Base-by-base conservation (phyloP, 2,888 invertebrate genomes). In the Hedya salicella region DNA sequence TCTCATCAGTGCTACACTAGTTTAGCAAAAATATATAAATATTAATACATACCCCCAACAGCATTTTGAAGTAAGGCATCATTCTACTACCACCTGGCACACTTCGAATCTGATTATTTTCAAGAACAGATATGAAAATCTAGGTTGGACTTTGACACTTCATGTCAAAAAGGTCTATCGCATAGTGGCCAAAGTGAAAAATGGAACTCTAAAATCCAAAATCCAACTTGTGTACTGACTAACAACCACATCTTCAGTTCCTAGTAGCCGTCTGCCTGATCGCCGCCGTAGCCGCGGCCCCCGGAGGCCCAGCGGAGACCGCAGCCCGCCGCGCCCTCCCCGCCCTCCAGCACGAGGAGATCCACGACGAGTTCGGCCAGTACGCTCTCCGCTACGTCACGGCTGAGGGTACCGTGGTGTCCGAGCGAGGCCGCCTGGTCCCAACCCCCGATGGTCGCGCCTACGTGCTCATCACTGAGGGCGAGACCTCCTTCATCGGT, bases 331-430 rank as follows among this genome's bases (percentile, higher is more conserved):
- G 82, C 36, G 70, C 67, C 1, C 73, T 78, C 16, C 85, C 79
- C 19, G 86, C 80, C 0, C 68, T 84, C 0, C 74, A 77, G 5
- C 84, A 82, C 62, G 78, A 82, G 49, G 84, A 84, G 64, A 68
- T 79, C n/a, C 84, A 80, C 46, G 82, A 82, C 59, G 79, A 82
- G 64, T 75, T 74, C 32, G 86, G 87, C 3, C 85, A 85, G 70
- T 86, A 82, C 70, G 75, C 78, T 2, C 74, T 86, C 1, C 77
- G 80, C n/a, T 86, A 86, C 78, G 78, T 83, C 62, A 86, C 86
- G 0, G 86, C 84, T 8, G 83, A 87, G 64, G 83, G 83, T 36
- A 86, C 80, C 36, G 69, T 83, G 2, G 85, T 86, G 1, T 75
- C 73, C 2, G 86, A 86, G 69, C 76, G 76, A 1, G 86, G 85